Conservation (phyloP, 2,888 invertebrate species). For the Dioctria rufipes region DNA sequence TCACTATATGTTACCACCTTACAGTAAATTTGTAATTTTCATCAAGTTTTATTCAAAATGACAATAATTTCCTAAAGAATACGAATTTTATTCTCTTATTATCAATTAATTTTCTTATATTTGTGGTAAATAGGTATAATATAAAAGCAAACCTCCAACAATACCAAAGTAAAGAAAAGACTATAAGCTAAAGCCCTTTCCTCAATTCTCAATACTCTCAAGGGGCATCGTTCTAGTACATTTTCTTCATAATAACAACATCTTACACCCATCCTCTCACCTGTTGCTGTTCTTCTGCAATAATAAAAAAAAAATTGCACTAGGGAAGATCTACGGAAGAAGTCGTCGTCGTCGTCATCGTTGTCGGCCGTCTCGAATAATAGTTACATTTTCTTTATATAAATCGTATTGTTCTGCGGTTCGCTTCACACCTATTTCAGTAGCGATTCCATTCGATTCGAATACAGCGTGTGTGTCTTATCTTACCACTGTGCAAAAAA, state of each 20-base stretch:
- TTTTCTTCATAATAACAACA: background rate
- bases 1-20: too few species aligned
- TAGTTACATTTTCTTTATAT: conserved; percentile 56
- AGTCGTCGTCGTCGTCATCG: background rate
- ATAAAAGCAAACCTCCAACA: too few species aligned
- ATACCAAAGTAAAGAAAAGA: too few species aligned
- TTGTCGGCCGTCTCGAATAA: background rate
- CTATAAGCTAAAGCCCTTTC: background rate
- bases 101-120: too few species aligned
- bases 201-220: background rate
- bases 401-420: conserved; percentile 60
- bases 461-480: background rate
- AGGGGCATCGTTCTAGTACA: background rate
- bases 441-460: conserved; percentile 37
- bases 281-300: background rate
- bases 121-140: too few species aligned
- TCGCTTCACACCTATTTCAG: conserved; percentile 59
- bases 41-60: too few species aligned
- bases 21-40: too few species aligned
- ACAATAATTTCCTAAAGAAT: too few species aligned
- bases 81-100: too few species aligned
- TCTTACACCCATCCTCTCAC: background rate
- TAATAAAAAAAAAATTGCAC: background rate
- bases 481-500: conserved; percentile 3
- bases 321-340: conserved; percentile 37